Evolutionary conservation across 2,113 vertebrate genomes (phyloP), one percentile per base, ranked within the genome.

Genomic region (Epinephelus moara): DNA sequence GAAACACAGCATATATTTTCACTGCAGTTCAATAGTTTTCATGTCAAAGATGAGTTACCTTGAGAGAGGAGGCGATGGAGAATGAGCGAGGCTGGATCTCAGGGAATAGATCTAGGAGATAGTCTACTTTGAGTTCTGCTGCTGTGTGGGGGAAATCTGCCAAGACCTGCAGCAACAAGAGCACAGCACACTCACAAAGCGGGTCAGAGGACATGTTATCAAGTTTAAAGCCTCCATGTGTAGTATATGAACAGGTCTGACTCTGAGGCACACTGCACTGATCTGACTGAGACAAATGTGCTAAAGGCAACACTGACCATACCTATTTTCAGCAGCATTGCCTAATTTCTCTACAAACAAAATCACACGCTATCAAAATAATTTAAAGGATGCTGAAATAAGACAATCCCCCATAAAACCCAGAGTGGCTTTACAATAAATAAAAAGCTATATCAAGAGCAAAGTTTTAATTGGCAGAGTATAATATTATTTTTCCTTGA

Each of bases 101-200:
- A 0, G 98, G 97, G 84, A 99, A 95, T 42, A 99, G 96, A 79
- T 99, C 98, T 30, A 98, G 82, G 60, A 99, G 95, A 79, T 97
- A 96, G 81, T 97, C 95, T 0, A 89, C 93, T 1, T 93, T 96
- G 13, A 99, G 59, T 45, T 96, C 93, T 2, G 94, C 85, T 0
- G 97, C 96, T 0, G 97, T 97, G 21, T 97, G 95, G 2, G 97
- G 97, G 76, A 99, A 99, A 86, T 99, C 98, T 23, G 93, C 86
- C 10, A 99, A 75, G 2, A 95, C 96, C 98, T 99, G 86, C 61
- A 88, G 63, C 25, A 57, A 49, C 13, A 62, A 37, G 57, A 69
- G 2, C 45, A 79, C 15, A 55, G 27, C 21, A 55, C 5, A 40
- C 12, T 56, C 21, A 50, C 2, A 4, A 2, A 25, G 33, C 25